A percentile compares a stretch with the other conserved stretches of the same genome.
Conservation (phyloP, 2,113 vertebrate genomes). For the Ceuthmochares aereus region DNA sequence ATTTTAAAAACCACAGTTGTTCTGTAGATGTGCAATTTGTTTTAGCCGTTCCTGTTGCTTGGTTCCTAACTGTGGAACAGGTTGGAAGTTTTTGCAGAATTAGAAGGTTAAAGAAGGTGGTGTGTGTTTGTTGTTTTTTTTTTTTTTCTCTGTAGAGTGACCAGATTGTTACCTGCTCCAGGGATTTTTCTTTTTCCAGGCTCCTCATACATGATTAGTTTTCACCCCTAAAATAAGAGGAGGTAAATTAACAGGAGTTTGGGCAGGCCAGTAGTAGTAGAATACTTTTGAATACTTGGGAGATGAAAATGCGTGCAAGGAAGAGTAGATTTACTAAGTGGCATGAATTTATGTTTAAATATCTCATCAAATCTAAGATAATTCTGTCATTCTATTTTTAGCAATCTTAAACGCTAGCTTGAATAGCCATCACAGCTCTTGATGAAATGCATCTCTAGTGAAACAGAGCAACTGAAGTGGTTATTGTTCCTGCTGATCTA, state of each 20-base stretch:
- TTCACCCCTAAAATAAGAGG: not conserved
- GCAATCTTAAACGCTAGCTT: not conserved
- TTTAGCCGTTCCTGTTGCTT: not conserved
- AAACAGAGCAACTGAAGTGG: not conserved
- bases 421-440: not conserved
- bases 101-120: not conserved
- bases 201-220: fast-evolving
- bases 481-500: not conserved
- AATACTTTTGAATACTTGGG: not conserved
- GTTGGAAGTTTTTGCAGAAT: not conserved
- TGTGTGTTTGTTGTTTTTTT: no score
- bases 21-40: not conserved
- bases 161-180: not conserved
- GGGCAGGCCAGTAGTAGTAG: not conserved
- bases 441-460: not conserved
- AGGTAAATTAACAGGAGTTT: not conserved
- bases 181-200: not conserved
- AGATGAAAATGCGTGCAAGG: not conserved
- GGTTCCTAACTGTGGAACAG: not conserved
- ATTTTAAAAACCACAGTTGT: not conserved
- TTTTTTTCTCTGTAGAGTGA: not conserved
- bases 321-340: not conserved
- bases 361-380: not conserved
- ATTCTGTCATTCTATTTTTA: not conserved
- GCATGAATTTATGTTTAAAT: not conserved